Base-by-base conservation (phyloP, 2,888 invertebrate species). In the Urechis unicinctus region DNA sequence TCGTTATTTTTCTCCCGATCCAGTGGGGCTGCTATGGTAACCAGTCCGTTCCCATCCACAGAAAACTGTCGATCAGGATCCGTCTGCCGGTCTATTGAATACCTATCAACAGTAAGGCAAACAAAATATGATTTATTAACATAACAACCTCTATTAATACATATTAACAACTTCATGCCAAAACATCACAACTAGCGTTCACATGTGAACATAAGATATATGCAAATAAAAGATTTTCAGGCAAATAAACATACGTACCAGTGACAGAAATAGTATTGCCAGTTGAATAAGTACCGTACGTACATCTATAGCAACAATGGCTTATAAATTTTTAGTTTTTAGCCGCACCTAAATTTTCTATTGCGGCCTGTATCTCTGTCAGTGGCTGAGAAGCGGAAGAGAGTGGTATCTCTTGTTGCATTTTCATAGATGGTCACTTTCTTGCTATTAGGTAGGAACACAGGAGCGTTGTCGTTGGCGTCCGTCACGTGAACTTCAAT, bases 401-500 rank as follows among this genome's bases (percentile, higher is more conserved):
- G 81, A 63, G 86, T 87, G 65, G 90, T 91, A 26, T 93, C 94
- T 53, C 91, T 87, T 73, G 88, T 87, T 1, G 92, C 91, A 77
- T 95, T 92, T 79, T 97, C 96, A 13, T 54, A 50, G 5, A 66
- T 51, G 9, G 46, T 53, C 28, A 55, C 55, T 46, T 60, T 61
- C 28, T 58, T 51, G 1, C 31, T 62, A 48, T 47, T 58, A 81
- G 91, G 94, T 83, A 92, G 91, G 83, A 98, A 97, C 81, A 91
- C 91, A 63, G 97, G 97, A 62, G 94, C 92, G 83, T 98, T 97
- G 85, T 98, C 98, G 86, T 98, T 98, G 83, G 94, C 95, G 83
- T 98, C 97, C 70, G 93, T 93, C 77, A 97, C 94, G 72, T 91
- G 93, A 81, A 96, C 94, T 70, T 94, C 93, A 68, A 95, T 92